phyloP scores from a whole-genome alignment of 1,140 invertebrate genomes.

The Orussus abietinus region DNA sequence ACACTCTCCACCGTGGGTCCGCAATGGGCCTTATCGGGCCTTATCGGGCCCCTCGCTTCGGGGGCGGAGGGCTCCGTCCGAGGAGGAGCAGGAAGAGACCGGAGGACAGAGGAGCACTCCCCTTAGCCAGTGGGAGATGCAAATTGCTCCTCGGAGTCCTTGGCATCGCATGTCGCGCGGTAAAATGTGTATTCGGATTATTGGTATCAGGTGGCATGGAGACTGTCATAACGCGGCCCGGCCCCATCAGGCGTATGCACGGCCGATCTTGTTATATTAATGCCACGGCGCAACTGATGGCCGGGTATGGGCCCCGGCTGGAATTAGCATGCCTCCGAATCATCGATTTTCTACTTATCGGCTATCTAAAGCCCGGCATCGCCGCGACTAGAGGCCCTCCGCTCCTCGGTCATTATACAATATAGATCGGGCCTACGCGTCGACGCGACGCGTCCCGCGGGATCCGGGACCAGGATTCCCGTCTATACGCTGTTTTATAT shows the following conservation, averaged over 20 bases:
- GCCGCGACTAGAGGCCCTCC: too few species aligned
- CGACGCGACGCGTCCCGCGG: too few species aligned
- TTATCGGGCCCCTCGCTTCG: too few species aligned
- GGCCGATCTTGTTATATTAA: constrained; percentile 23
- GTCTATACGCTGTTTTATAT: too few species aligned
- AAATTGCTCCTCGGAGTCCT: constrained; percentile 12
- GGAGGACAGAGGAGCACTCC: not conserved
- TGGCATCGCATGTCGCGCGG: constrained; percentile 17
- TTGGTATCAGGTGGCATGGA: constrained; percentile 19
- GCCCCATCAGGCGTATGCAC: constrained; percentile 12
- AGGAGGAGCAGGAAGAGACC: not conserved
- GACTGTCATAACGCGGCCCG: constrained; percentile 15
- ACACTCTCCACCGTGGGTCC: too few species aligned
- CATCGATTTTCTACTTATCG: constrained; percentile 24
- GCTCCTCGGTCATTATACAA: too few species aligned
- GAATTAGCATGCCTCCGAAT: constrained; percentile 15
- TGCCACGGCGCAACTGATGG: constrained; percentile 14
- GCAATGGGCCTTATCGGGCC: too few species aligned
- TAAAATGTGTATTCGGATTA: constrained; percentile 16
- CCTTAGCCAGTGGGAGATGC: constrained; percentile 3
- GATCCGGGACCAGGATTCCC: too few species aligned
- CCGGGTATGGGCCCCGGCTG: not conserved
- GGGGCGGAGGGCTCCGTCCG: too few species aligned
- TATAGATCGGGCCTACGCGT: too few species aligned
- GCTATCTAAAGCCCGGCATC: too few species aligned